Evolutionary conservation across 2,797 vertebrate species (phyloP), one percentile per base, ranked within the genome.

Genomic region (Dipus sagitta): DNA sequence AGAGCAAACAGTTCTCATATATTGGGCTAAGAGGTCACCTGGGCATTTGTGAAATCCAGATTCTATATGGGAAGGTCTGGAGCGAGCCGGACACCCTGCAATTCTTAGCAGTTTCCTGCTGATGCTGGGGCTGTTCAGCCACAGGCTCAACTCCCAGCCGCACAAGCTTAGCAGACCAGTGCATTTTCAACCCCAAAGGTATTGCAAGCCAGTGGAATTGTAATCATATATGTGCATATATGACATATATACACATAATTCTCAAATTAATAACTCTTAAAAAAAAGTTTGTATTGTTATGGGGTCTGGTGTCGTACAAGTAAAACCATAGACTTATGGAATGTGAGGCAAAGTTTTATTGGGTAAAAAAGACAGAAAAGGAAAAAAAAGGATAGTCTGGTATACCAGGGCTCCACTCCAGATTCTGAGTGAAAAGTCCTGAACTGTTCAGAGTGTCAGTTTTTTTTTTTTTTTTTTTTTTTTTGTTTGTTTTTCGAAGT

Each of bases 1-100:
- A 84, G 54, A 88, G 26, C 42, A 90, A 80, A 64, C 1, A 58
- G 26, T 76, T 84, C 24, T 93, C 62, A 96, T 28, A 84, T 83
- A 86, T 26, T 81, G 38, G 71, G 42, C 32, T 10, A 58, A 79
- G 62, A 18, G 54, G 47, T 88, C 42, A 86, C 68, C 17, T 67
- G 78, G 38, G 52, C 52, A 74, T 28, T 71, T 78, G 28, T 54
- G 30, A 95, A 75, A 42, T 90, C 38, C 32, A 42, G 67, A 58
- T 83, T 75, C 62, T 77, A 28, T 83, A 30, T 67, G 42, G 75
- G 20, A 62, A n/a, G 86, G 64, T 78, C 62, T 32, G 18, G 10
- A 38, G 23, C 58, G 32, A 68, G 47, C 12, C 54, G 54, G 47
- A 47, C 8, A 20, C 62, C 32, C 17, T 54, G 83, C 28, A 47